Percentiles rank a stretch among this genome's conserved stretches.
Conservation (phyloP, 2,888 invertebrate genomes). For the Cepaea hortensis region DNA sequence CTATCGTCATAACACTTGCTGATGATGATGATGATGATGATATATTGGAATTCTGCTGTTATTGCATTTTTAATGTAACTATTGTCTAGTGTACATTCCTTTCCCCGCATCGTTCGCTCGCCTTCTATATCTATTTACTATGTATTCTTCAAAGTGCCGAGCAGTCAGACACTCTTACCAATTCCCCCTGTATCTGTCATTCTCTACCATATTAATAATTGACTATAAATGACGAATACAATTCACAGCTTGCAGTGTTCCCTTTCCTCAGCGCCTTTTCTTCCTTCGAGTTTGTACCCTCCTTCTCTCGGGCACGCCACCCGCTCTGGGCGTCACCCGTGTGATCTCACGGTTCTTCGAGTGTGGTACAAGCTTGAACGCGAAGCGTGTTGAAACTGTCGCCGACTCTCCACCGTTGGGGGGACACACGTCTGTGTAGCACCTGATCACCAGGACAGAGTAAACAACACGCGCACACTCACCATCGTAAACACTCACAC, state of each 20-base stretch:
- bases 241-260: slow-evolving; percentile 9
- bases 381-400: background rate
- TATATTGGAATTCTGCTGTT: too few species aligned
- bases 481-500: background rate
- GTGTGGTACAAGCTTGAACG: slow-evolving; percentile 6
- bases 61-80: too few species aligned
- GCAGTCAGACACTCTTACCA: background rate
- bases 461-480: background rate
- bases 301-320: background rate
- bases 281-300: background rate
- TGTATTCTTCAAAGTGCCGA: too few species aligned
- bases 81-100: too few species aligned
- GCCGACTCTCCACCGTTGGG: background rate
- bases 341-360: background rate
- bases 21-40: too few species aligned
- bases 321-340: background rate
- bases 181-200: background rate
- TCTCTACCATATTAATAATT: slow-evolving; percentile 5
- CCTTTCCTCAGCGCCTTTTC: background rate
- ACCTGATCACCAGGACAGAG: background rate
- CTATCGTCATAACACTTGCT: too few species aligned
- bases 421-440: background rate
- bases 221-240: background rate
- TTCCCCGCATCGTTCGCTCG: too few species aligned
- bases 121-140: too few species aligned